Conservation (phyloP, 2,888 invertebrate species). For the Hecatera dysodea region DNA sequence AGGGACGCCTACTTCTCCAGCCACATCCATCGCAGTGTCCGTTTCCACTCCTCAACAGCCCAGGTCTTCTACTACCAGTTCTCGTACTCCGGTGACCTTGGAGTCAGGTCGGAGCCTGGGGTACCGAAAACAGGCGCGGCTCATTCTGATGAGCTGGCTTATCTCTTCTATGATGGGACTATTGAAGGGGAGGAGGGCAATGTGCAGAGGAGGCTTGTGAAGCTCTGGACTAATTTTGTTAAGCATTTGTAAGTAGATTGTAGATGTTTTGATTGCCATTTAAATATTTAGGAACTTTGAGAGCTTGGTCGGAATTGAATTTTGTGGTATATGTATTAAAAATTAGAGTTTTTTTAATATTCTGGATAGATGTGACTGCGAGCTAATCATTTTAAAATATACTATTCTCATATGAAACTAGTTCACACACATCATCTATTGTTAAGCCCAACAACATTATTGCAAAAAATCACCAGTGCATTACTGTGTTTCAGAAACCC, state of each 20-base stretch:
- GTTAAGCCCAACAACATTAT: too few relatives aligned
- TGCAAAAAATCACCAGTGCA: too few relatives aligned
- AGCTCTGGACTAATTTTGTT: slow-evolving; percentile 84
- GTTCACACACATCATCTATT: too few relatives aligned
- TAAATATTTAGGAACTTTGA: background rate
- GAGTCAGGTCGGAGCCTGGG: slow-evolving; percentile 76
- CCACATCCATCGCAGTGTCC: slow-evolving; percentile 81
- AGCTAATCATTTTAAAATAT: too few relatives aligned
- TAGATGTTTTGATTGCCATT: background rate
- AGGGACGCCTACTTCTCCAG: slow-evolving; percentile 85
- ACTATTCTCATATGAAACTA: too few relatives aligned
- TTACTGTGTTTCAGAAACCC: slow-evolving; percentile 77
- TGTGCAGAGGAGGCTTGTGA: slow-evolving; percentile 75
- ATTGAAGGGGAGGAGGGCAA: slow-evolving; percentile 76
- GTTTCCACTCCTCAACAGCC: slow-evolving; percentile 73
- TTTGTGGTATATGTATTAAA: too few relatives aligned
- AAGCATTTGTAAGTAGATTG: slow-evolving; percentile 83
- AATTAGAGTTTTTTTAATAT: background rate
- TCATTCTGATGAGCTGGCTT: slow-evolving; percentile 85
- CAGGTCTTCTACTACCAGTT: slow-evolving; percentile 85
- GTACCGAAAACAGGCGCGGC: slow-evolving; percentile 81
- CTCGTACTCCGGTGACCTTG: slow-evolving; percentile 76
- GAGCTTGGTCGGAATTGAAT: too few relatives aligned
- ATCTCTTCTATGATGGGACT: slow-evolving; percentile 76
- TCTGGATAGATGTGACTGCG: too few relatives aligned